Evolutionary conservation across 2,888 invertebrate genomes (phyloP).

Genomic region (Timandra comae): DNA sequence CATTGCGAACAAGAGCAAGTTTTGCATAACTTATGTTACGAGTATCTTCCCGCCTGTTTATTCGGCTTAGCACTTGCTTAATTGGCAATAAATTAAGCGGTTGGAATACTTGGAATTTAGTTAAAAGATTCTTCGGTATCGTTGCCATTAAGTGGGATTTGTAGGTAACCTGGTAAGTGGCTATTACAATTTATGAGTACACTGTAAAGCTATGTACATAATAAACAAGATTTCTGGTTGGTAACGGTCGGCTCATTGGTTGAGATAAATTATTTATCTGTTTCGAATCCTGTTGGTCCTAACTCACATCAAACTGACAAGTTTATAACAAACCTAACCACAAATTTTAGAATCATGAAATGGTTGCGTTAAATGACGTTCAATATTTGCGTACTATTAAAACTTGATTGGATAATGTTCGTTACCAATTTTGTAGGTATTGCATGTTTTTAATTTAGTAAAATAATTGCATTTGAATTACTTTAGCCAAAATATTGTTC

Average conservation of each 20-base stretch:
- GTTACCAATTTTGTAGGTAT: no score
- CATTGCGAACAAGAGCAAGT: conserved; percentile 28
- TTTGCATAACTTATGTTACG: conserved; percentile 50
- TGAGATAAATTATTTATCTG: conserved; percentile 21
- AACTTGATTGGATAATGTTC: no score
- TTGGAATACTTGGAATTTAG: conserved; percentile 49
- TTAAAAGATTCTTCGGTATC: conserved; percentile 44
- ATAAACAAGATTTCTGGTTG: conserved; percentile 26
- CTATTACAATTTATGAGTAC: conserved; percentile 30
- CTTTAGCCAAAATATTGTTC: no score
- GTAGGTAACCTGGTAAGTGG: conserved; percentile 33
- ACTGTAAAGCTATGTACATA: conserved; percentile 26
- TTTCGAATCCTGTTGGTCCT: conserved; percentile 19
- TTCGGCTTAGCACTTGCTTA: conserved; percentile 70
- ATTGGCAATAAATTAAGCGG: conserved; percentile 71
- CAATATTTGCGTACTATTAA: no score
- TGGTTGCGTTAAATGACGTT: no score
- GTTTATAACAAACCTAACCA: conserved; percentile 18
- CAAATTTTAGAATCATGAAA: conserved; percentile 15
- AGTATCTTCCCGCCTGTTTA: conserved; percentile 62
- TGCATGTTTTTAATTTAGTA: no score
- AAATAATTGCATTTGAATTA: no score
- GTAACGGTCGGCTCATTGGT: conserved; percentile 15
- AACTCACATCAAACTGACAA: conserved; percentile 20
- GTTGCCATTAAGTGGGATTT: conserved; percentile 50